A percentile compares a stretch with the other conserved stretches of the same genome.
Conservation (phyloP, 2,888 invertebrate genomes). For the Theretra japonica region DNA sequence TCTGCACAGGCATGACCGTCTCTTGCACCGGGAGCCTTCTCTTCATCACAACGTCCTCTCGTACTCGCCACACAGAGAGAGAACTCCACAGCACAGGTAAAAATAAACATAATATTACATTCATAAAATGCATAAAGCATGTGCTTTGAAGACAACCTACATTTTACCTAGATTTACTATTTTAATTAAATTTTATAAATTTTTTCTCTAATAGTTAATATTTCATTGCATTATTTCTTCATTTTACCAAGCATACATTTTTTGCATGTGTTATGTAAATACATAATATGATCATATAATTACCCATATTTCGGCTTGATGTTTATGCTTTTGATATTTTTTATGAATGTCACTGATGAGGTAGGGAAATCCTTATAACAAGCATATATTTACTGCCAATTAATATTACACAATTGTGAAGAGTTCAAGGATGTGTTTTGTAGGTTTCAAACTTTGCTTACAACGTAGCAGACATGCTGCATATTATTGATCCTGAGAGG, state of each 20-base stretch:
- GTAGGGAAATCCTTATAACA: too few relatives aligned
- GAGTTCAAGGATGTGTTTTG: too few relatives aligned
- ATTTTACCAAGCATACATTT: neutral
- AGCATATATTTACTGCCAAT: too few relatives aligned
- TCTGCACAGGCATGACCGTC: constrained; percentile 60
- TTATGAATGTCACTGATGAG: too few relatives aligned
- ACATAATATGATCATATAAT: neutral
- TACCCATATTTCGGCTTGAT: neutral
- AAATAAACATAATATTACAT: constrained; percentile 35
- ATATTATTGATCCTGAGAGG: neutral
- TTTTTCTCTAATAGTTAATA: neutral
- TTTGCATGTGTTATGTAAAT: neutral
- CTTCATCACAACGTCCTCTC: constrained; percentile 61
- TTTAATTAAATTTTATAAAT: neutral
- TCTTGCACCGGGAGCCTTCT: constrained; percentile 57
- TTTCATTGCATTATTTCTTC: neutral
- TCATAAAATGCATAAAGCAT: neutral
- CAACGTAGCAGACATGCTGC: neutral
- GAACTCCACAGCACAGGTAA: constrained; percentile 70
- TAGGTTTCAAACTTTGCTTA: too few relatives aligned
- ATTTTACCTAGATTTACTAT: too few relatives aligned
- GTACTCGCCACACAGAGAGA: constrained; percentile 77
- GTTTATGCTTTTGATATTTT: too few relatives aligned
- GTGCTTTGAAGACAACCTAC: neutral
- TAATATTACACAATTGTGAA: too few relatives aligned